phyloP scores from a whole-genome alignment of 1,140 invertebrate species.

The Platorchestia sp. region DNA sequence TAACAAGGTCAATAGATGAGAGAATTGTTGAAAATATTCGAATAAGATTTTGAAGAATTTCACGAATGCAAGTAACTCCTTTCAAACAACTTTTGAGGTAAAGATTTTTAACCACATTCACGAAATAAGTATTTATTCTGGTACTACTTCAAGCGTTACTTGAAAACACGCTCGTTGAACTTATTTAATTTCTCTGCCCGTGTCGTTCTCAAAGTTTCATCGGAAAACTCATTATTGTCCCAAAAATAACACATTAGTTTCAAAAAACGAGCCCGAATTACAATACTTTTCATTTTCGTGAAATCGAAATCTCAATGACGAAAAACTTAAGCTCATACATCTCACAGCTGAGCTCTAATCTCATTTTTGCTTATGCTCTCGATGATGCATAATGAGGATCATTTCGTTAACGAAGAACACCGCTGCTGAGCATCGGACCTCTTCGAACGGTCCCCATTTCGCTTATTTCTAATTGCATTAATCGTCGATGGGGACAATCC shows the following conservation, averaged over 20 bases:
- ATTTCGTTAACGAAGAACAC: background rate
- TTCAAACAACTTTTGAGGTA: too few species aligned
- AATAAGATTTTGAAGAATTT: too few species aligned
- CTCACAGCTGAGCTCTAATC: background rate
- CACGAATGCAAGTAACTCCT: too few species aligned
- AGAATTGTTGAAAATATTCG: too few species aligned
- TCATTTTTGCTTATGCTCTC: background rate
- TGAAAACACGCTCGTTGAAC: background rate
- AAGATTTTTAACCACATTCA: too few species aligned
- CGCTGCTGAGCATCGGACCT: background rate
- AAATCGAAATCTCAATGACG: background rate
- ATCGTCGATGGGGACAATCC: conserved; percentile 12
- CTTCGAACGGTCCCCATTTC: background rate
- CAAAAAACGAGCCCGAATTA: too few species aligned
- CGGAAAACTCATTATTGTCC: too few species aligned
- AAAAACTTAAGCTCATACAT: background rate
- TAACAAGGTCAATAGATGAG: too few species aligned
- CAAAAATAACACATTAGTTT: too few species aligned
- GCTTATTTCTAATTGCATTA: conserved; percentile 18
- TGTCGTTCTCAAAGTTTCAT: background rate
- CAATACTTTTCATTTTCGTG: background rate
- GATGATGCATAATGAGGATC: background rate
- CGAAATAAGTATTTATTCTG: background rate
- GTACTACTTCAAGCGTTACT: background rate
- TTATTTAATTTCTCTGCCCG: background rate